Percentiles rank a stretch among this genome's conserved stretches.
phyloP scores from a whole-genome alignment of 2,797 vertebrate species.

The Chloroceryle inda region DNA sequence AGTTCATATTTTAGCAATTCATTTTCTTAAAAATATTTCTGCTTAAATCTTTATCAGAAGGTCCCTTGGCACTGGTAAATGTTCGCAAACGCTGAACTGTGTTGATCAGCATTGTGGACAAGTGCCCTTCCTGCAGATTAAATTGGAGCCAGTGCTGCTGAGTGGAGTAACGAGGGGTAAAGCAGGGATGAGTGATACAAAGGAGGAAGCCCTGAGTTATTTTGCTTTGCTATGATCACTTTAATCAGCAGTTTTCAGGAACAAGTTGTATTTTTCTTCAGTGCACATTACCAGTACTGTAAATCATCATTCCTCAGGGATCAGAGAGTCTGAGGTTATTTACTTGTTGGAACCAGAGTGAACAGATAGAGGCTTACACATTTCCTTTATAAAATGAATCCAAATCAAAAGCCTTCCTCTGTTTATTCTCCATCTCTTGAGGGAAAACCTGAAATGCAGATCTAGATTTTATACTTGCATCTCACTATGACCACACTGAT shows the following conservation, averaged over 20 bases:
- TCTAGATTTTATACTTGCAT: not conserved
- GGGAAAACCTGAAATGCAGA: not conserved
- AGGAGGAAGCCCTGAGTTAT: not conserved
- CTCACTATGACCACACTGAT: not conserved
- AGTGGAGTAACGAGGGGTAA: conserved; percentile 8
- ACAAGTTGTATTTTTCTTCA: conserved; percentile 53
- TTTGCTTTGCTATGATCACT: conserved; percentile 44
- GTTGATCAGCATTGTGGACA: not conserved
- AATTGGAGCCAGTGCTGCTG: not conserved
- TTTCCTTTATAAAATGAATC: conserved; percentile 26
- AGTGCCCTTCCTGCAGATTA: not conserved
- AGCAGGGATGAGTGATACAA: not conserved
- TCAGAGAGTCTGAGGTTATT: conserved; percentile 42
- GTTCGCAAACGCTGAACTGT: not conserved
- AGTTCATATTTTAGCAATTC: conserved; percentile 23
- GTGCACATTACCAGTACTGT: not conserved
- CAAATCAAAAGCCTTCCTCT: not conserved
- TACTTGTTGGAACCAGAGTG: not conserved
- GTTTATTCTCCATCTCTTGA: not conserved
- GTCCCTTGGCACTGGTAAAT: not conserved
- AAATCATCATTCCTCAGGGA: conserved; percentile 56
- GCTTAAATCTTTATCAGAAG: not conserved
- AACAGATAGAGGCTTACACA: not conserved
- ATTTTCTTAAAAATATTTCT: conserved; percentile 40
- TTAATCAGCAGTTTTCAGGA: conserved; percentile 59